These are phyloP conservation scores for Polia nebulosa DNA, from an alignment of 2,888 invertebrate genomes.

Conservation along the genomic window DNA sequence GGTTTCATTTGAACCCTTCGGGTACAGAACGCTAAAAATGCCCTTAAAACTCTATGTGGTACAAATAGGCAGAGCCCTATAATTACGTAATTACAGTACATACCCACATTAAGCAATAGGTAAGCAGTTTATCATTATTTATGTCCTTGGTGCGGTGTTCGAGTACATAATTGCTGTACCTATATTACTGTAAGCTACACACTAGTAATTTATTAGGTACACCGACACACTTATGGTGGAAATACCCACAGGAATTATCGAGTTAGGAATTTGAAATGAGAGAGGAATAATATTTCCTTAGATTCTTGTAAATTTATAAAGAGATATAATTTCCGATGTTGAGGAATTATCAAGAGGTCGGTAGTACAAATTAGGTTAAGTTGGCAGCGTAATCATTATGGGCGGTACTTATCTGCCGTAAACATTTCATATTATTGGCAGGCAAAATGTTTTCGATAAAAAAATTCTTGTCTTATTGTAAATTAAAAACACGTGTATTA, in stretches of 20 bases:
- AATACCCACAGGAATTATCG: slow-evolving; percentile 38
- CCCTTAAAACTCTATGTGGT: too few species aligned
- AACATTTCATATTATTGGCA: not conserved
- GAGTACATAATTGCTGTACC: slow-evolving; percentile 53
- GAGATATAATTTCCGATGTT: slow-evolving; percentile 3
- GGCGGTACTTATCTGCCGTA: not conserved
- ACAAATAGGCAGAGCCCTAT: slow-evolving; percentile 4
- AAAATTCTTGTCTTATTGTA: too few species aligned
- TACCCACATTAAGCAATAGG: slow-evolving; percentile 42
- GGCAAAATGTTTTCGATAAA: not conserved
- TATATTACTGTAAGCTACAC: slow-evolving; percentile 52
- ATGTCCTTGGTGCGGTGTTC: slow-evolving; percentile 49
- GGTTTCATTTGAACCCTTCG: too few species aligned
- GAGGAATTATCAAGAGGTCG: not conserved
- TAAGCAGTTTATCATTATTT: slow-evolving; percentile 54
- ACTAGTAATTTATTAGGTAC: slow-evolving; percentile 52
- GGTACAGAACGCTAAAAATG: too few species aligned
- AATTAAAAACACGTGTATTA: too few species aligned
- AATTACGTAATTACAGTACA: slow-evolving; percentile 29
- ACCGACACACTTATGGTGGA: slow-evolving; percentile 39
- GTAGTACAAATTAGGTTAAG: slow-evolving; percentile 17
- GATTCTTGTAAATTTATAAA: slow-evolving; percentile 4
- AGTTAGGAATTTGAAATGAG: slow-evolving; percentile 23
- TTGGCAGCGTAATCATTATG: not conserved
- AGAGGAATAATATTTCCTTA: slow-evolving; percentile 9